phyloP scores from a whole-genome alignment of 2,797 vertebrate genomes.

The Euphonia xanthogaster region DNA sequence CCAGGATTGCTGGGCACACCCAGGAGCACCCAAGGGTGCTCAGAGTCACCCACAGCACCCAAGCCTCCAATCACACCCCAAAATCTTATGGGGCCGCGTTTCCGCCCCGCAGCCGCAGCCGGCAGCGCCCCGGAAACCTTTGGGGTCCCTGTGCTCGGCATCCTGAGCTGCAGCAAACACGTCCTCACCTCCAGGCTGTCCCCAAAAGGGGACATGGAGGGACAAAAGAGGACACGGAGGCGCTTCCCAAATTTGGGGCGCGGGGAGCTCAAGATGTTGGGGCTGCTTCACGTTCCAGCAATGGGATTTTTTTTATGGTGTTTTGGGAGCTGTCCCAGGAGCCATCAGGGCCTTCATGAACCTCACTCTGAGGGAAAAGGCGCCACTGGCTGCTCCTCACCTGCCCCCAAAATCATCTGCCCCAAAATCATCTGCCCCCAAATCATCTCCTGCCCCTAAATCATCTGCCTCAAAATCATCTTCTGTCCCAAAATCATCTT shows the following conservation, averaged over 20 bases:
- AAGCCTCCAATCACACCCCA: fast-evolving
- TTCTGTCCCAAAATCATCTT: not conserved
- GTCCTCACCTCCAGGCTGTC: fast-evolving
- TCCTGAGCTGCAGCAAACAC: not conserved
- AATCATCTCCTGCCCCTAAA: not conserved
- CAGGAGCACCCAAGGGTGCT: not conserved
- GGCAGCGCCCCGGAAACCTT: not conserved
- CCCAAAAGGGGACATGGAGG: not conserved
- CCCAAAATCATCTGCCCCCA: fast-evolving
- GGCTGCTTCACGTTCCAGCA: not conserved
- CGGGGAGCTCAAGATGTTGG: not conserved
- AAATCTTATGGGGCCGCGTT: not conserved
- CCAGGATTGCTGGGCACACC: fast-evolving
- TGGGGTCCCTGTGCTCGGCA: fast-evolving
- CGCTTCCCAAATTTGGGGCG: not conserved
- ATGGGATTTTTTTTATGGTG: not conserved
- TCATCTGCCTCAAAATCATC: no score
- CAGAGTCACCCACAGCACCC: fast-evolving
- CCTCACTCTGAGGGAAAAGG: not conserved
- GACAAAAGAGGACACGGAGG: not conserved
- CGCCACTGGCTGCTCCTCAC: not conserved
- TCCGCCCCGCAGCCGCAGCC: not conserved
- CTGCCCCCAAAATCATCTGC: not conserved
- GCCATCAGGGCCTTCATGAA: fast-evolving
- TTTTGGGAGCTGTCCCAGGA: not conserved